Conservation (phyloP, 2,113 vertebrate genomes). For the Callopanchax toddi region DNA sequence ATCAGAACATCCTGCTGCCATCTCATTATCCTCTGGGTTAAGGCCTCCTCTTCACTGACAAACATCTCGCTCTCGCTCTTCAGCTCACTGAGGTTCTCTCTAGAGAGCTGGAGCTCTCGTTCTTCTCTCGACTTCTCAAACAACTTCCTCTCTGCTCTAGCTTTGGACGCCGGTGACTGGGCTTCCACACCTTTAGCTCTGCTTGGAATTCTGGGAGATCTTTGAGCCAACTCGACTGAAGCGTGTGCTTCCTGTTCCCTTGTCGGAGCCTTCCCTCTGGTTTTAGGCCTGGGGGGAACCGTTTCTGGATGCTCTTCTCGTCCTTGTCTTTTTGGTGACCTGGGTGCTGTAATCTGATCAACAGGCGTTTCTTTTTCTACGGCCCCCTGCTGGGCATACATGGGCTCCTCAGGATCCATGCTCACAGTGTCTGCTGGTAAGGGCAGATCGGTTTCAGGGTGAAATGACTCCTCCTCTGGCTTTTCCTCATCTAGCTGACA, state of each 20-base stretch:
- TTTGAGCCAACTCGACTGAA: slow-evolving; percentile 5
- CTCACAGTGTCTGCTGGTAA: slow-evolving; percentile 15
- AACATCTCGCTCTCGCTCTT: slow-evolving; percentile 71
- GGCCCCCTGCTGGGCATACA: slow-evolving; percentile 13
- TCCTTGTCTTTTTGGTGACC: slow-evolving; percentile 7
- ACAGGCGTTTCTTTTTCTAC: slow-evolving; percentile 10
- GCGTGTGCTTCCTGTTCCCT: slow-evolving; percentile 20
- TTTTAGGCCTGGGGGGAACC: background rate
- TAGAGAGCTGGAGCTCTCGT: slow-evolving; percentile 74
- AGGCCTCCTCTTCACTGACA: slow-evolving; percentile 77
- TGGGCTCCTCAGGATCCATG: slow-evolving; percentile 30
- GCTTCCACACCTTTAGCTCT: slow-evolving; percentile 25
- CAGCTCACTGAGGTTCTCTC: slow-evolving; percentile 75
- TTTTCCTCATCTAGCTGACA: slow-evolving; percentile 72
- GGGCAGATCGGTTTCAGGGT: slow-evolving; percentile 45
- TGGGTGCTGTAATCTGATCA: background rate
- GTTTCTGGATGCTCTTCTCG: slow-evolving; percentile 10
- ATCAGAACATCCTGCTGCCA: slow-evolving; percentile 80
- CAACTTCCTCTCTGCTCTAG: slow-evolving; percentile 52
- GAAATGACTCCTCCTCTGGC: slow-evolving; percentile 51
- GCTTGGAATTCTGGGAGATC: slow-evolving; percentile 20
- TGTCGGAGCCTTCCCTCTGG: slow-evolving; percentile 14
- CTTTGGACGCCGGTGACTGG: slow-evolving; percentile 27
- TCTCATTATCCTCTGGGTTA: slow-evolving; percentile 78
- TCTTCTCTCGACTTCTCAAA: slow-evolving; percentile 56